Base-by-base conservation (phyloP, 2,888 invertebrate species). In the Synanthedon formicaeformis region DNA sequence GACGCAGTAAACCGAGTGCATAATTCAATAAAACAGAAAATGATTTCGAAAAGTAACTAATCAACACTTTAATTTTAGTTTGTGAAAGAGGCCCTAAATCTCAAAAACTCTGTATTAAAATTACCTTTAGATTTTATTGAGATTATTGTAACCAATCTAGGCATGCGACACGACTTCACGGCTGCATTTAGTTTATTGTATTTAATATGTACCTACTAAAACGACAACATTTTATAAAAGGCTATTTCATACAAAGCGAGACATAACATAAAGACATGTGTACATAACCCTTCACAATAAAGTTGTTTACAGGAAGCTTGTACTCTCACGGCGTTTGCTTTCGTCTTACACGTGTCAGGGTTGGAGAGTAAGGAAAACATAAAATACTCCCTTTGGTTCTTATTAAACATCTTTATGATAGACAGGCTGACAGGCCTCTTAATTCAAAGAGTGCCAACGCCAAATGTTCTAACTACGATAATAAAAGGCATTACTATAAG, bases 221-320 rank as follows among this genome's bases (percentile, higher is more conserved):
- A n/a, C 45, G 45, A 45, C 13, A 14, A 45, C 13, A n/a, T 45
- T 45, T 13, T 6, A 45, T 45, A 14, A 13, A 45, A 45, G 45
- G 13, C 45, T 5, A 11, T 14, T 45, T 45, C 14, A 18, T 12
- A 48, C 48, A 53, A 52, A 45, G 52, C 55, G 45, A 45, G 1
- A 27, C 16, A 52, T n/a, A n/a, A n/a, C n/a, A n/a, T n/a, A n/a
- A n/a, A n/a, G 3, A 45, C 50, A 6, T 52, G n/a, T 53, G 45
- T 52, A 53, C 45, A 41, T 54, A 54, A 50, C 50, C 41, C 50
- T 40, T 55, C 52, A 52, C 11, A 13, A 13, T 45, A 51, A 49
- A 50, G 48, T 49, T 58, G 56, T 58, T 57, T 57, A 60, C 59
- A 56, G 59, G 56, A 60, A 60, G 52, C 48, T 41, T 48, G 45